These are phyloP conservation scores for Anastrepha ludens DNA, from an alignment of 1,140 invertebrate species.

Conservation along the genomic window DNA sequence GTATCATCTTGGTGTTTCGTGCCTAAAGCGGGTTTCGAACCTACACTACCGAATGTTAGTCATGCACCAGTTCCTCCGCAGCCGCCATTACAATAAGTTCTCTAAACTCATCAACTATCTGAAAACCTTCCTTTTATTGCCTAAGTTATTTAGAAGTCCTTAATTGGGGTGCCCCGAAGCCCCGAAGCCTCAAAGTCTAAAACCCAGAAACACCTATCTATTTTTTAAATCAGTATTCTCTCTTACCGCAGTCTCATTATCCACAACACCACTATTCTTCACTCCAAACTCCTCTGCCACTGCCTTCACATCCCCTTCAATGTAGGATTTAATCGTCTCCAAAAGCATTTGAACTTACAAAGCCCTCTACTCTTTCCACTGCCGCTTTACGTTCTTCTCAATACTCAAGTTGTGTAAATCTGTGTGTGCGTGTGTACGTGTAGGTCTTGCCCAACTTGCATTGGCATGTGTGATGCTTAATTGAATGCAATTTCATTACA, in stretches of 20 bases:
- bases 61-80: too few species aligned
- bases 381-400: neutral
- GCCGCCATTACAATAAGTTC: too few species aligned
- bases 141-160: too few species aligned
- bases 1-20: too few species aligned
- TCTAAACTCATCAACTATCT: too few species aligned
- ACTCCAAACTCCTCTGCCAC: neutral
- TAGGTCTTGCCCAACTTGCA: slow-evolving; percentile 37
- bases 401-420: neutral
- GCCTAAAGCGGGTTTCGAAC: too few species aligned
- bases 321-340: neutral
- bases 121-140: too few species aligned
- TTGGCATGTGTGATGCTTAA: slow-evolving; percentile 53
- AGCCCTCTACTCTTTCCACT: neutral
- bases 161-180: too few species aligned
- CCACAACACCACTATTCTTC: neutral
- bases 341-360: neutral
- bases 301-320: neutral
- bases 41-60: too few species aligned
- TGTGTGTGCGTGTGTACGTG: neutral
- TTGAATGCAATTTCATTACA: slow-evolving; percentile 56
- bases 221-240: neutral
- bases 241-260: neutral
- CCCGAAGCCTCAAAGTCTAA: too few species aligned
- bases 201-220: too few species aligned